Conservation (phyloP, 2,888 invertebrate species). For the Pammene fasciana region DNA sequence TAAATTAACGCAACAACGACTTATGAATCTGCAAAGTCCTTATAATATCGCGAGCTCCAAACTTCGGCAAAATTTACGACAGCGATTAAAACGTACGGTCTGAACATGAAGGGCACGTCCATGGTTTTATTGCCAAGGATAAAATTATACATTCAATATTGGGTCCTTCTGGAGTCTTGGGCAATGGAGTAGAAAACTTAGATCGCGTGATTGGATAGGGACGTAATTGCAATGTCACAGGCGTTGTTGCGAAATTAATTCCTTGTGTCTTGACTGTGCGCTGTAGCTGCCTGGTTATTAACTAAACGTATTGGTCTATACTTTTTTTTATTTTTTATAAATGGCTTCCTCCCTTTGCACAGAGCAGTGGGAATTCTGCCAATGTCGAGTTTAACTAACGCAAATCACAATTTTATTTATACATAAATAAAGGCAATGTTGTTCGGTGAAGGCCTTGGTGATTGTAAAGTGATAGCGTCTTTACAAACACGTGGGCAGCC, state of each 20-base stretch:
- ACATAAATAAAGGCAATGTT: too few species aligned
- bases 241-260: constrained; percentile 34
- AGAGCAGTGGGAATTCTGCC: too few species aligned
- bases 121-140: neutral
- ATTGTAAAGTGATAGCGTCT: too few species aligned
- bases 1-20: neutral
- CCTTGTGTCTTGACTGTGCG: constrained; percentile 15
- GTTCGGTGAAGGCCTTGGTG: too few species aligned
- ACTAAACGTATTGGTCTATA: too few species aligned
- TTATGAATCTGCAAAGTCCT: neutral
- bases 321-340: too few species aligned
- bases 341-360: too few species aligned
- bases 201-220: constrained; percentile 18
- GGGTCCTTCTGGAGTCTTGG: too few species aligned
- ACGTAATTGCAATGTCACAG: constrained; percentile 34
- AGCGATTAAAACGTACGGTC: constrained; percentile 35
- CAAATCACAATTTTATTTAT: too few species aligned
- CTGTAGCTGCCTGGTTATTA: too few species aligned
- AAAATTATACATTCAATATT: neutral
- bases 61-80: constrained; percentile 31
- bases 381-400: too few species aligned
- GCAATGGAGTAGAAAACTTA: neutral
- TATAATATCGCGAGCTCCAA: neutral
- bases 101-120: neutral
- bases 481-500: too few species aligned